phyloP scores from a whole-genome alignment of 2,888 invertebrate species.

The Nymphalis c-album region DNA sequence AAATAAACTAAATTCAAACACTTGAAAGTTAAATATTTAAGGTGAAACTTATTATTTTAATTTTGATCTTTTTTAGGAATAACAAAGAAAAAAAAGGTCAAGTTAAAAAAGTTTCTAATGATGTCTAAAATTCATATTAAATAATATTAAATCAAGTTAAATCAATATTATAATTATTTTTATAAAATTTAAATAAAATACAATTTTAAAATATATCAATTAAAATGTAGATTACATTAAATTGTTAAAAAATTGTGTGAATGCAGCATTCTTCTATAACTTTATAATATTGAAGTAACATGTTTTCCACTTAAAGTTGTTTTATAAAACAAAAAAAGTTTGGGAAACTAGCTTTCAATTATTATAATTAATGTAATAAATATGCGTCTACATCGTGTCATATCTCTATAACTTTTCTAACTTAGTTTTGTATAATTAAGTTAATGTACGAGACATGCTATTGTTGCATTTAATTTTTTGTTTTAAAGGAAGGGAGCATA shows the following conservation, averaged over 20 bases:
- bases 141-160: too few species aligned
- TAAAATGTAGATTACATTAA: neutral
- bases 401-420: slow-evolving; percentile 70
- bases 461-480: slow-evolving; percentile 70
- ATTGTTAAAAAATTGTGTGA: neutral
- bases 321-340: neutral
- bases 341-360: neutral
- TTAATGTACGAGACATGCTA: slow-evolving; percentile 64
- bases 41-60: slow-evolving; percentile 2
- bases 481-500: slow-evolving; percentile 56
- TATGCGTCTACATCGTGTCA: slow-evolving; percentile 73
- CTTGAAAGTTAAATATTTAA: slow-evolving; percentile 16
- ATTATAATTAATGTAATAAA: slow-evolving; percentile 9
- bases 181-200: neutral
- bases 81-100: slow-evolving; percentile 1
- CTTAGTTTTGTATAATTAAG: slow-evolving; percentile 62
- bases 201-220: neutral
- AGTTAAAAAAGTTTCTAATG: neutral
- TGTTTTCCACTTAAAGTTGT: neutral
- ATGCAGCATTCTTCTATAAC: neutral
- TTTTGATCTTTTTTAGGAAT: neutral
- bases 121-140: too few species aligned
- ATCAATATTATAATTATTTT: too few species aligned
- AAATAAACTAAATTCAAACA: slow-evolving; percentile 31
- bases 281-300: too few species aligned